Conservation (phyloP, 1,140 invertebrate genomes). For the Cydia strobilella region DNA sequence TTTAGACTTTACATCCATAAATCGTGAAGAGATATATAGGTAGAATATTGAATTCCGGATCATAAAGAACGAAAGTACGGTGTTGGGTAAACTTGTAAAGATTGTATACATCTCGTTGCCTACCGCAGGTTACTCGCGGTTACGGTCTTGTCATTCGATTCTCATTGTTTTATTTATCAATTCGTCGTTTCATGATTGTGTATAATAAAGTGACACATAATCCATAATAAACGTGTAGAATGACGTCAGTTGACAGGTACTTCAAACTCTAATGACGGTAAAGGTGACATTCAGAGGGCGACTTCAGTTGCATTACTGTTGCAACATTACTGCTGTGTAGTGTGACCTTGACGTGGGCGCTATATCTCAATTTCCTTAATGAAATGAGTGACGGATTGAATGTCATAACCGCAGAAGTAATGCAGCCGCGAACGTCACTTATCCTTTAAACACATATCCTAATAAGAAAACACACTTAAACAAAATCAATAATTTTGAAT, state of each 20-base stretch:
- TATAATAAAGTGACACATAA: too few relatives aligned
- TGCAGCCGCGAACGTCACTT: too few relatives aligned
- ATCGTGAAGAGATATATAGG: slow-evolving; percentile 29
- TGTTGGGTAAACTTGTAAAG: slow-evolving; percentile 22
- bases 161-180: background rate
- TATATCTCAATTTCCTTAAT: too few relatives aligned
- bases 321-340: too few relatives aligned
- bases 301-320: too few relatives aligned
- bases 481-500: background rate
- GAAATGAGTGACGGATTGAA: too few relatives aligned
- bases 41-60: slow-evolving; percentile 30
- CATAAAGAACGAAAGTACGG: slow-evolving; percentile 23
- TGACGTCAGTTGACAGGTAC: too few relatives aligned
- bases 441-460: background rate
- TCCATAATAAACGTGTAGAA: too few relatives aligned
- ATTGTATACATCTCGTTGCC: slow-evolving; percentile 30
- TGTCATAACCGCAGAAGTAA: too few relatives aligned
- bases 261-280: too few relatives aligned
- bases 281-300: background rate
- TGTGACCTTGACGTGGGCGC: too few relatives aligned
- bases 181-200: background rate
- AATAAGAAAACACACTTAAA: background rate
- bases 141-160: background rate
- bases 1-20: slow-evolving; percentile 12
- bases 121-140: background rate